A percentile compares a stretch with the other conserved stretches of the same genome.
Conservation (phyloP, 2,888 invertebrate species). For the Eupithecia dodoneata region DNA sequence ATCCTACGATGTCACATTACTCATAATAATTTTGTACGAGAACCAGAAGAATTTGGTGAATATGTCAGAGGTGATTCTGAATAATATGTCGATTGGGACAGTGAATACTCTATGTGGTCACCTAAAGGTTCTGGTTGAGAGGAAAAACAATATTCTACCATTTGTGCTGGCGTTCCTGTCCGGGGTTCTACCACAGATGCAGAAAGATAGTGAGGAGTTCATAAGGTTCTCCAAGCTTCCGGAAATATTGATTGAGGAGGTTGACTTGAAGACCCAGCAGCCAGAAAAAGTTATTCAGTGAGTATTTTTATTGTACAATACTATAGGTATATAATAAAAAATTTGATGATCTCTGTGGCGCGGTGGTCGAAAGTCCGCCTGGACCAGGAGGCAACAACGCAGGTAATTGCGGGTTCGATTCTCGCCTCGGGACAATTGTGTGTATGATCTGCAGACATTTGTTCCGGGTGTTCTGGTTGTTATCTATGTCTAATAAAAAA, state of each 20-base stretch:
- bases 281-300: constrained; percentile 85
- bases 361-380: too few relatives aligned
- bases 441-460: too few relatives aligned
- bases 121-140: constrained; percentile 81
- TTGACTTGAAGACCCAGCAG: constrained; percentile 83
- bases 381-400: too few relatives aligned
- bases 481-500: too few relatives aligned
- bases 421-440: too few relatives aligned
- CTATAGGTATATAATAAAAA: too few relatives aligned
- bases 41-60: constrained; percentile 81
- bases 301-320: constrained; percentile 49
- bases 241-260: constrained; percentile 82
- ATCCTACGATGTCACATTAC: constrained; percentile 85
- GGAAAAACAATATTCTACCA: constrained; percentile 82
- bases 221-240: constrained; percentile 81
- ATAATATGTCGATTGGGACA: constrained; percentile 70
- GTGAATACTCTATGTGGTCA: constrained; percentile 69
- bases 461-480: too few relatives aligned
- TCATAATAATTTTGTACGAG: constrained; percentile 89
- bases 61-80: constrained; percentile 81
- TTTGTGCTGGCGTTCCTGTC: constrained; percentile 84
- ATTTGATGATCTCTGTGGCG: too few relatives aligned
- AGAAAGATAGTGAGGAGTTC: constrained; percentile 76
- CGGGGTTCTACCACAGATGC: constrained; percentile 78
- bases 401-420: too few relatives aligned